Base-by-base conservation (phyloP, 2,888 invertebrate species). In the Dolichomitus sp. region DNA sequence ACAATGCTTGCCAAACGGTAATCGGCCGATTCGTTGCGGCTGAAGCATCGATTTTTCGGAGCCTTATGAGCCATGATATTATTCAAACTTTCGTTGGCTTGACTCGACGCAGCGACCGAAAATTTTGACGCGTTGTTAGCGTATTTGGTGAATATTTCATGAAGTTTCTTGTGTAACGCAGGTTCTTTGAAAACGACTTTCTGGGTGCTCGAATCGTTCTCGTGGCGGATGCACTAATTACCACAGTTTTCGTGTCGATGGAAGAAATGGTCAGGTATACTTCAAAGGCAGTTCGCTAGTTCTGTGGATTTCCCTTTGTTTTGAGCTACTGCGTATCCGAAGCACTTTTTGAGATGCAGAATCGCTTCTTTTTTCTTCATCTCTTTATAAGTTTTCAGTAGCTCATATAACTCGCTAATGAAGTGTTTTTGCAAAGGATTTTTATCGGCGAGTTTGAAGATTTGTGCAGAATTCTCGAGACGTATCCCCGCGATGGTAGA, bases 401-500 rank as follows among this genome's bases (percentile, higher is more conserved):
- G 45, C 37, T 74, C 79, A 73, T 86, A 88, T 40, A 88, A 84
- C 14, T 87, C 85, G 11, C 73, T 81, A 14, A 59, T 75, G 40
- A 87, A 84, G 73, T 85, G 77, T 80, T 87, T 87, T 54, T 59
- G 80, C 12, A 87, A 45, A 57, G 85, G 84, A 79, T 87, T 88
- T 33, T 12, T 81, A 57, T 88, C 87, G 11, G 84, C 80, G 23
- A 87, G 59, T 68, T 88, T 89, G 45, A 75, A 73, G 12, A 87
- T 63, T 75, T 33, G 30, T 54, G 80, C 11, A 11, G 69, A 70
- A 37, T 78, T 84, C 1, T 73, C 81, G 77, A 69, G 66, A 40
- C 81, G 81, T 52, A 88, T 80, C 17, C 86, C 84, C 40, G 87
- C 86, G 33, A 88, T 88, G 2, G 84, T 88, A 7, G 85, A 81